phyloP scores from a whole-genome alignment of 53 echinoderm and acorn worm species.

The Holothuria leucospilota region DNA sequence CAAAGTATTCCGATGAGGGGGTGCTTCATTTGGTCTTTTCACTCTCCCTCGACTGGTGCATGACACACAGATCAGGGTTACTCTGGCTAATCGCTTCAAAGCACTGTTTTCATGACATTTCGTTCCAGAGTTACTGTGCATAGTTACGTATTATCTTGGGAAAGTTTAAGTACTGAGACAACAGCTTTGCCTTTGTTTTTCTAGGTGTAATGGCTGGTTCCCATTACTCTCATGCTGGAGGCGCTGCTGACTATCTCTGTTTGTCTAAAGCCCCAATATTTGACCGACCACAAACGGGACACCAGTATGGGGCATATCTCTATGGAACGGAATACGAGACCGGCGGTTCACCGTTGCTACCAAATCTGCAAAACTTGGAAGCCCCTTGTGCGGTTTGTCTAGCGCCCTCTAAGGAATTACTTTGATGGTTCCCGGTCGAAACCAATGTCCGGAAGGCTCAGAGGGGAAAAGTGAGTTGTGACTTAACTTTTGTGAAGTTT shows the following conservation, averaged over 20 bases:
- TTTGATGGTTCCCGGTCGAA: conserved; percentile 54
- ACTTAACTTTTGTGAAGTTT: too few relatives aligned
- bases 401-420: conserved; percentile 29
- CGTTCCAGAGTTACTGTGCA: too few relatives aligned
- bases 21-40: too few relatives aligned
- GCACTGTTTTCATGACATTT: too few relatives aligned
- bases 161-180: too few relatives aligned
- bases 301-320: conserved; percentile 2
- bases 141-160: too few relatives aligned
- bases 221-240: conserved; percentile 34
- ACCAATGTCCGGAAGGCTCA: conserved; percentile 35
- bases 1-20: too few relatives aligned
- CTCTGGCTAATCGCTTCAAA: too few relatives aligned
- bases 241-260: conserved; percentile 45
- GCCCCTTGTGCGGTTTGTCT: conserved; percentile 56
- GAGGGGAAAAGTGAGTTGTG: background rate
- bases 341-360: conserved; percentile 1
- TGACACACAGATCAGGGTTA: too few relatives aligned
- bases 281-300: background rate
- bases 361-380: conserved; percentile 29
- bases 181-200: background rate
- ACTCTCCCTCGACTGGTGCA: too few relatives aligned
- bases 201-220: conserved; percentile 48
- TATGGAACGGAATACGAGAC: conserved; percentile 51
- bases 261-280: conserved; percentile 15